Base-by-base conservation (phyloP, 1,140 invertebrate species). In the Brachionus sp. region DNA sequence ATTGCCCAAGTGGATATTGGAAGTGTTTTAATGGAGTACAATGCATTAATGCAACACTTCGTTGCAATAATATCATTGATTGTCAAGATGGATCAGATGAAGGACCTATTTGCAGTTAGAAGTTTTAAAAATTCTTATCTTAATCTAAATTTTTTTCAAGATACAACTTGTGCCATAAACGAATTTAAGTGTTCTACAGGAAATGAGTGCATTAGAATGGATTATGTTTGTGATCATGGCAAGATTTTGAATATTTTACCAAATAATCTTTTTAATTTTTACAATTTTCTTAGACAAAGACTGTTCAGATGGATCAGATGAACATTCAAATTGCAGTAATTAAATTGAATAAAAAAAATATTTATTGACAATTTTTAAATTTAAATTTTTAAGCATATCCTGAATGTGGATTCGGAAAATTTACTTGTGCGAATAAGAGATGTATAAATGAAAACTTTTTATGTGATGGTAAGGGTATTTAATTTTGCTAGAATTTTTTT, bases 41-140 rank as follows among this genome's bases (percentile, higher is more conserved):
- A 37, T 89, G 88, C 85, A 87, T 89, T n/a, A 84, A 85, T 70
- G 35, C 75, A 19, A 82, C 84, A 23, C 84, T 85, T 73, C 84
- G 84, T 16, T 89, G 88, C 84, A 87, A 89, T 84, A 84, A 85
- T 29, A 85, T 86, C 9, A 86, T 87, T 77, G 87, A 89, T 84
- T 89, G 88, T 84, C 86, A 85, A 25, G 86, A 88, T 82, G 86
- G 86, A 82, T 86, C 87, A 70, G 88, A 88, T 85, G 88, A 89
- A 85, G 82, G 85, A 13, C 84, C 85, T 16, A 62, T 10, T 4
- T 78, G 77, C 35, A 53, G 77, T 78, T 35, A 78, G 25, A 50
- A 23, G 4, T 75, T 19, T 44, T 3, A 16, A 35, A 39, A 37
- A 13, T 3, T 13, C 12, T 10, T 3, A 39, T 73, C 16, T n/a